Percentiles rank a stretch among this genome's conserved stretches.
phyloP scores from a whole-genome alignment of 2,797 vertebrate species.

The Scleropages formosus region DNA sequence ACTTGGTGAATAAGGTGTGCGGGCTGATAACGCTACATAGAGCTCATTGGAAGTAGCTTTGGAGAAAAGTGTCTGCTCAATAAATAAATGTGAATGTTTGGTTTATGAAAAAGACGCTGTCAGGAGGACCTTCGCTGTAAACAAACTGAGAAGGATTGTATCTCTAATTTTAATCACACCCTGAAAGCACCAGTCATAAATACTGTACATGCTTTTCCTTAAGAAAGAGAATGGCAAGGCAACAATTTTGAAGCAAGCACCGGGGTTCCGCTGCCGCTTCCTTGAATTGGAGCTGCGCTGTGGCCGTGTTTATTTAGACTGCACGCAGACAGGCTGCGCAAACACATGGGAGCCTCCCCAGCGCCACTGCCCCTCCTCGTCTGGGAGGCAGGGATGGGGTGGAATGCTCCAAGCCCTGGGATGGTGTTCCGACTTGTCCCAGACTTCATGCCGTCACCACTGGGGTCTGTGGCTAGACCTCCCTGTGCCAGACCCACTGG shows the following conservation, averaged over 20 bases:
- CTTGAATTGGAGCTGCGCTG: conserved; percentile 16
- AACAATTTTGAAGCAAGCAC: conserved; percentile 10
- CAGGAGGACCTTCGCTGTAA: conserved; percentile 14
- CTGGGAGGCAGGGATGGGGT: conserved; percentile 62
- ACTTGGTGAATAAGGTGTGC: no score
- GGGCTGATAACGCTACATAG: no score
- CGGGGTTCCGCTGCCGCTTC: conserved; percentile 9
- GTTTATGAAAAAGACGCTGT: not conserved
- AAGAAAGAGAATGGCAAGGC: conserved; percentile 13
- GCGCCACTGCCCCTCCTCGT: not conserved
- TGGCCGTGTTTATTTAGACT: conserved; percentile 25
- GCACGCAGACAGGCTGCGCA: conserved; percentile 24
- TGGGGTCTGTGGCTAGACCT: conserved; percentile 83
- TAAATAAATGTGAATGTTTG: no score
- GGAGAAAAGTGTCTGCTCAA: no score
- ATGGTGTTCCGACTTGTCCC: conserved; percentile 82
- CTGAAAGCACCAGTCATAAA: conserved; percentile 26
- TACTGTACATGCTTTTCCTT: conserved; percentile 27
- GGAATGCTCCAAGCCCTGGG: conserved; percentile 77
- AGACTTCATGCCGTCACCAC: conserved; percentile 83
- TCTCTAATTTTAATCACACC: conserved; percentile 17
- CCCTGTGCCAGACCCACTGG: conserved; percentile 83
- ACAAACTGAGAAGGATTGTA: conserved; percentile 1
- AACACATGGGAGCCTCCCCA: conserved; percentile 8
- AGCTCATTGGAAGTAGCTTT: no score